These are phyloP conservation scores for Mesocricetus auratus DNA, from an alignment of 2,113 vertebrate species.

Conservation along the genomic window DNA sequence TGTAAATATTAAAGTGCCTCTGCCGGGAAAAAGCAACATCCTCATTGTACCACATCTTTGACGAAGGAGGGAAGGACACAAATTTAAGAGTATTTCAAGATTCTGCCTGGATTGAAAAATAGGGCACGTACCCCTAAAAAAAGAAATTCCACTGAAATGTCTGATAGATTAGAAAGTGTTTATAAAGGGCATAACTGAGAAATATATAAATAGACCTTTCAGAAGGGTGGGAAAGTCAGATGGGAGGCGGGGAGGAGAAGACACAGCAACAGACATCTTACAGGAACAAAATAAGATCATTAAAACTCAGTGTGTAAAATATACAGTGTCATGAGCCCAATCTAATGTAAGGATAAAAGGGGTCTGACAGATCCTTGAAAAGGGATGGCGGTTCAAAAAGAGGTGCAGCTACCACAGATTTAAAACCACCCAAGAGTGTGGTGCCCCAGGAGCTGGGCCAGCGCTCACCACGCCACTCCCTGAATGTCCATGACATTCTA, in stretches of 20 bases:
- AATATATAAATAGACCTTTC: slow-evolving; percentile 21
- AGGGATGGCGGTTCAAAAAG: background rate
- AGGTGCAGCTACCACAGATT: background rate
- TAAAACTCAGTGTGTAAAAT: slow-evolving; percentile 3
- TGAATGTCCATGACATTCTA: background rate
- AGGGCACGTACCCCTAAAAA: background rate
- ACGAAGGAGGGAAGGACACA: slow-evolving; percentile 17
- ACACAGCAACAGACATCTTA: background rate
- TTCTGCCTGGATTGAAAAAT: background rate
- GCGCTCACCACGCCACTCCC: background rate
- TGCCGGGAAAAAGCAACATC: background rate
- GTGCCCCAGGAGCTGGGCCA: background rate
- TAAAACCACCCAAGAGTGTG: background rate
- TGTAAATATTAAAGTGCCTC: background rate
- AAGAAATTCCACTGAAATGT: background rate
- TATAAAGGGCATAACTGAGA: background rate
- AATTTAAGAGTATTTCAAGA: background rate
- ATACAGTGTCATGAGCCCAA: background rate
- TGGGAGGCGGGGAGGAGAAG: background rate
- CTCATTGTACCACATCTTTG: background rate
- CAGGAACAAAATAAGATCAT: background rate
- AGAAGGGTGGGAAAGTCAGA: background rate
- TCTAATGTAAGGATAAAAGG: background rate
- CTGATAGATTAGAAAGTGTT: background rate
- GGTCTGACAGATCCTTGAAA: background rate